phyloP scores from a whole-genome alignment of 2,797 vertebrate genomes.

The Etheostoma perlongum region DNA sequence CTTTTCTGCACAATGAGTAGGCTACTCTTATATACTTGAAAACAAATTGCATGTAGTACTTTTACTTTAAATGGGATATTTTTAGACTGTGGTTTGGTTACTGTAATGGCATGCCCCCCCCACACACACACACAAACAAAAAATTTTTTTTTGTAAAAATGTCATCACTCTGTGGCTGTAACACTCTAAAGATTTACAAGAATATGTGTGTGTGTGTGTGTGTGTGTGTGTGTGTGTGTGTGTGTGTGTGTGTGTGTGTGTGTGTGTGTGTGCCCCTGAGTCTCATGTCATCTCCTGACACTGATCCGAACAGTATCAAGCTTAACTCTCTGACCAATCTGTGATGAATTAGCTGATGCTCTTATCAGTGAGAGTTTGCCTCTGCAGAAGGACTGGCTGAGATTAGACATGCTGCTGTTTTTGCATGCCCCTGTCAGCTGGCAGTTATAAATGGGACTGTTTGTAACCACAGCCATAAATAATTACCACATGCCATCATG shows the following conservation, averaged over 20 bases:
- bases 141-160: too few relatives aligned
- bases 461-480: background rate
- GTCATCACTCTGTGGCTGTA: too few relatives aligned
- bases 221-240: background rate
- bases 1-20: background rate
- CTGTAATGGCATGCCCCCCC: too few relatives aligned
- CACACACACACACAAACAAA: too few relatives aligned
- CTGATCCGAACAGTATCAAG: conserved; percentile 10
- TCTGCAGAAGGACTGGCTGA: background rate
- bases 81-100: background rate
- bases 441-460: background rate
- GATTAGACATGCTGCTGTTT: background rate
- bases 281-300: conserved; percentile 16
- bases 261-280: background rate
- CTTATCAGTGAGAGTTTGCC: background rate
- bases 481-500: background rate
- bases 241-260: background rate
- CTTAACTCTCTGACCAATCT: background rate
- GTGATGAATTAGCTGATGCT: conserved; percentile 22
- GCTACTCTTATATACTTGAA: background rate
- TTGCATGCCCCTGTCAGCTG: background rate
- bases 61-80: background rate
- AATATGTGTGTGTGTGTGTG: too few relatives aligned
- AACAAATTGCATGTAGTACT: background rate
- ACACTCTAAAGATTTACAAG: too few relatives aligned